phyloP scores from a whole-genome alignment of 2,113 vertebrate genomes.

The Calyptomena viridis region DNA sequence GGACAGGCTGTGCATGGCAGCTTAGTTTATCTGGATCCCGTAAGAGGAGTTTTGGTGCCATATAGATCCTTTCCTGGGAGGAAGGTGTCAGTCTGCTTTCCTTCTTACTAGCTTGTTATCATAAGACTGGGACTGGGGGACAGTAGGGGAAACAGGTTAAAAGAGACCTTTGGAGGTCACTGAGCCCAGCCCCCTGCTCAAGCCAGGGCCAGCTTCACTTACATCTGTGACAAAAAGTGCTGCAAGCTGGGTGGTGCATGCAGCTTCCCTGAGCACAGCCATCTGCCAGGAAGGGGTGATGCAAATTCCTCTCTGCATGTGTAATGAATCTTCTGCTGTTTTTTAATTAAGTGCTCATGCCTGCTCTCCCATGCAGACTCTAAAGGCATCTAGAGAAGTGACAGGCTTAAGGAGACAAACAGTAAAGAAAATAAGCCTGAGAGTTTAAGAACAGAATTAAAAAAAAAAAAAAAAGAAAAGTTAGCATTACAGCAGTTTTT shows the following conservation, averaged over 20 bases:
- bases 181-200: not conserved
- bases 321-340: not conserved
- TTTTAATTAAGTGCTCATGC: not conserved
- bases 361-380: not conserved
- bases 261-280: not conserved
- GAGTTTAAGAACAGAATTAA: not conserved
- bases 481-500: not conserved
- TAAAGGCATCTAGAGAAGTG: not conserved
- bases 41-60: not conserved
- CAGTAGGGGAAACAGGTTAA: not conserved
- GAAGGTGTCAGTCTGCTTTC: not conserved
- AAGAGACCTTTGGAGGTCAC: not conserved
- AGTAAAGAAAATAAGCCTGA: not conserved
- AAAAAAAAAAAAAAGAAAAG: not conserved
- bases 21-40: not conserved
- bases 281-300: not conserved
- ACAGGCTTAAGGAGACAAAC: not conserved
- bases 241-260: not conserved
- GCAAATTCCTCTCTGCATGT: not conserved
- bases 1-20: not conserved
- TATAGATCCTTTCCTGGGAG: not conserved
- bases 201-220: not conserved
- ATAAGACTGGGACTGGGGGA: fast-evolving
- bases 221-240: not conserved
- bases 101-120: not conserved